A percentile compares a stretch with the other conserved stretches of the same genome.
These are phyloP conservation scores for Tetragnatha versicolor DNA, from an alignment of 1,140 invertebrate species.

Conservation along the genomic window DNA sequence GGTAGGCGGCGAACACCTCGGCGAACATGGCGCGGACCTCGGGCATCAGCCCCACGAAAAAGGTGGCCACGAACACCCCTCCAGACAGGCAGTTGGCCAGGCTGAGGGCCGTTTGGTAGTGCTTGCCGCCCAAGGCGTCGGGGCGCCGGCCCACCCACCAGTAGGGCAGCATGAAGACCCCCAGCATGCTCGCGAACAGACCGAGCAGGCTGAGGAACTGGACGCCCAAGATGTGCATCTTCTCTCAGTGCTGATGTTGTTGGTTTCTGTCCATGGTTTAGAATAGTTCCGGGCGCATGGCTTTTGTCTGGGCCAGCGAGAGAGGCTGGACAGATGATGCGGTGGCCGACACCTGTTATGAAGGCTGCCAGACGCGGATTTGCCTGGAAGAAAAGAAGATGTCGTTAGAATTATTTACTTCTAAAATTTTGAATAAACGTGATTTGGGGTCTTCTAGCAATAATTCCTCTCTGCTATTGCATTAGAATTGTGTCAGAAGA, in stretches of 20 bases:
- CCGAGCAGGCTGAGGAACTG: constrained; percentile 19
- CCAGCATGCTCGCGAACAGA: constrained; percentile 37
- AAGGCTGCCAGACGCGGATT: no score
- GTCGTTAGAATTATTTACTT: neutral
- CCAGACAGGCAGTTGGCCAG: constrained; percentile 75
- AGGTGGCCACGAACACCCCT: constrained; percentile 82
- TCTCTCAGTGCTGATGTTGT: neutral
- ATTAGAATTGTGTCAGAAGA: no score
- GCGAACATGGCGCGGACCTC: constrained; percentile 72
- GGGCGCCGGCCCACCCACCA: constrained; percentile 37
- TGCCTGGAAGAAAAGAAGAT: neutral
- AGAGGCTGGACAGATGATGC: no score
- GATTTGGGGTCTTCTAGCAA: no score
- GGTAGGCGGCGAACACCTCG: constrained; percentile 40
- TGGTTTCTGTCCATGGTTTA: neutral
- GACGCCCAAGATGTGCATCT: constrained; percentile 41
- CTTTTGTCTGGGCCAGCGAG: no score
- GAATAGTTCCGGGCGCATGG: no score
- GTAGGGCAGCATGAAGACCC: constrained; percentile 39
- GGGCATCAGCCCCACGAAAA: constrained; percentile 80
- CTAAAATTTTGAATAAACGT: no score
- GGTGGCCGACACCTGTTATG: no score
- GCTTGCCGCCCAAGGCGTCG: neutral
- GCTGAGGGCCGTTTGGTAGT: constrained; percentile 32
- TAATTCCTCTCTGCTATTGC: no score